phyloP scores from a whole-genome alignment of 1,140 invertebrate species.

The Myzus persicae region DNA sequence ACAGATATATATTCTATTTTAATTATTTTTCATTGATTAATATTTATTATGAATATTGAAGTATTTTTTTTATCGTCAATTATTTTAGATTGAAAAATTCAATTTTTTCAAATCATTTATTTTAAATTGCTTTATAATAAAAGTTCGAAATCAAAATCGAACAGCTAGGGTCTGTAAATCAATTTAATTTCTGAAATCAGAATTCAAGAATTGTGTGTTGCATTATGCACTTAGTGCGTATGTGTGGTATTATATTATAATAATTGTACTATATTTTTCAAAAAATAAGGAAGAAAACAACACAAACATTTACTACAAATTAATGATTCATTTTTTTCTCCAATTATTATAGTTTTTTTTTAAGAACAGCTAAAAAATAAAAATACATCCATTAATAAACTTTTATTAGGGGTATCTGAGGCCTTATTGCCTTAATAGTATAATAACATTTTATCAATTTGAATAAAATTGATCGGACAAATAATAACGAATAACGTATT shows the following conservation, averaged over 20 bases:
- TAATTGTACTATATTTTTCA: not conserved
- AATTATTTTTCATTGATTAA: slow-evolving; percentile 14
- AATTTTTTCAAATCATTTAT: not conserved
- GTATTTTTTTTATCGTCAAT: not conserved
- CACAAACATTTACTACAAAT: not conserved
- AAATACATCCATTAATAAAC: not conserved
- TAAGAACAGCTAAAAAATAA: not conserved
- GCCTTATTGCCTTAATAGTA: not conserved
- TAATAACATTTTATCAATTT: too few species aligned
- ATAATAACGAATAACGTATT: not conserved
- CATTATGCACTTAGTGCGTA: not conserved
- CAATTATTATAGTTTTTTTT: not conserved
- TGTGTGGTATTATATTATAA: not conserved
- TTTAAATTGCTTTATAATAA: not conserved
- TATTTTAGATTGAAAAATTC: not conserved
- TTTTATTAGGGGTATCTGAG: not conserved
- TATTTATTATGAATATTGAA: not conserved
- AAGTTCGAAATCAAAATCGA: not conserved
- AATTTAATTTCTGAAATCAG: not conserved
- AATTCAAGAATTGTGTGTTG: not conserved
- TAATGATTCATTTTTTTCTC: not conserved
- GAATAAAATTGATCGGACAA: too few species aligned
- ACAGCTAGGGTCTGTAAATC: not conserved
- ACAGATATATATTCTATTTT: not conserved
- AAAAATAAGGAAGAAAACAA: not conserved